Conservation (phyloP, 2,113 vertebrate genomes). For the Sarotherodon lohbergeri region DNA sequence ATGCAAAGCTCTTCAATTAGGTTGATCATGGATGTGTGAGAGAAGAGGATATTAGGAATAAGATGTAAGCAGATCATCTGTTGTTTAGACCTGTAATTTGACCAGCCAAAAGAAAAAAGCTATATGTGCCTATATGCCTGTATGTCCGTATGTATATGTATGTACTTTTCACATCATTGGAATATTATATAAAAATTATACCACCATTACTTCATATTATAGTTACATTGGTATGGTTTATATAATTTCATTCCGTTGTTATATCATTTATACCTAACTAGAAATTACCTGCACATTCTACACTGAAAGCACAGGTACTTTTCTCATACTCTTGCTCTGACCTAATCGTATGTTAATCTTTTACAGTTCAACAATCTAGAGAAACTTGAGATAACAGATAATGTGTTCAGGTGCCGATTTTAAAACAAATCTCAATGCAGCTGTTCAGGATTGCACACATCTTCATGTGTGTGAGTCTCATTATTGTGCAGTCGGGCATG, state of each 20-base stretch:
- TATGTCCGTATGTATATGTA: neutral
- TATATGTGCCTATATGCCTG: neutral
- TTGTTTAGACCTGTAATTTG: neutral
- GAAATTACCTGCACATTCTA: neutral
- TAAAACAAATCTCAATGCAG: constrained; percentile 12
- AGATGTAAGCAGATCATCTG: neutral
- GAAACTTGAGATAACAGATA: neutral
- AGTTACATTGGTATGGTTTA: neutral
- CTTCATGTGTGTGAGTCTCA: neutral
- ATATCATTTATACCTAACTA: neutral
- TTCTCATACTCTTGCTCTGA: neutral
- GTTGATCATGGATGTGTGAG: neutral
- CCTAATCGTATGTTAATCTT: neutral
- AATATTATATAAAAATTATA: neutral
- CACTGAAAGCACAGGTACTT: neutral
- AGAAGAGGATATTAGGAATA: neutral
- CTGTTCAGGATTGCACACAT: constrained; percentile 1
- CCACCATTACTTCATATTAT: neutral
- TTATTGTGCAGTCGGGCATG: neutral
- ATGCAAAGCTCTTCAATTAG: neutral
- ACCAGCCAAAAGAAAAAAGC: neutral
- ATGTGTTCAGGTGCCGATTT: constrained; percentile 2
- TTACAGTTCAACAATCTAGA: neutral
- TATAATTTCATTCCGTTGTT: accelerated
- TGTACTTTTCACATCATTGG: neutral